Base-by-base conservation (phyloP, 1,140 invertebrate species). In the Pseudomyrmex sp. region DNA sequence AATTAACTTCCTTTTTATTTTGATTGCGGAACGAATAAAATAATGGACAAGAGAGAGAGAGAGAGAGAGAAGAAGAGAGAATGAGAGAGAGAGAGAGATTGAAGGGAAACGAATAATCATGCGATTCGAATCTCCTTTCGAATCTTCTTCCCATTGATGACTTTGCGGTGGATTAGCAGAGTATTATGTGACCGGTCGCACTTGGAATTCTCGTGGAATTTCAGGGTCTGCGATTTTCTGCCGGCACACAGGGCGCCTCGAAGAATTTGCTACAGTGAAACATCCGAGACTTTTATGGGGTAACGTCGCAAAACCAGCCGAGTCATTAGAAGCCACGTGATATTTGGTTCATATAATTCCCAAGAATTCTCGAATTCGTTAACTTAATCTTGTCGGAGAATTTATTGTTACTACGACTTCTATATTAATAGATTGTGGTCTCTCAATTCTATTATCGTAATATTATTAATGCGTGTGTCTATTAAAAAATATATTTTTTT, bases 91-190 rank as follows among this genome's bases (percentile, higher is more conserved):
- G 18, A 18, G 18, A 18, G 18, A 15, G 61, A 65, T 44, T 15
- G 54, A 52, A 23, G 50, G 54, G 50, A 5, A 26, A 48, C 4
- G 15, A 9, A 18, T 50, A 18, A 80, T 72, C 68, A n/a, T 23
- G 20, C 59, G 65, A 35, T 35, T 35, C 35, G 35, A 35, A 35
- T 35, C 35, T 35, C 0, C 35, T 35, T 35, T 35, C 35, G 35
- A 35, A 35, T 35, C 35, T 87, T 91, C 84, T 84, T 89, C 88
- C 90, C 83, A 85, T 90, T 85, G 89, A 91, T 87, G 75, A 85
- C 88, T 85, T 44, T 23, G 58, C 35, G 65, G 74, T 13, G 68
- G 89, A 90, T 91, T 90, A 91, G 80, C 84, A 62, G 82, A 79
- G 82, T 77, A 85, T 88, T 80, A 85, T 84, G 70, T 88, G 87